These are phyloP conservation scores for Mionectes olivaceus DNA, from an alignment of 2,797 vertebrate genomes.

Conservation along the genomic window DNA sequence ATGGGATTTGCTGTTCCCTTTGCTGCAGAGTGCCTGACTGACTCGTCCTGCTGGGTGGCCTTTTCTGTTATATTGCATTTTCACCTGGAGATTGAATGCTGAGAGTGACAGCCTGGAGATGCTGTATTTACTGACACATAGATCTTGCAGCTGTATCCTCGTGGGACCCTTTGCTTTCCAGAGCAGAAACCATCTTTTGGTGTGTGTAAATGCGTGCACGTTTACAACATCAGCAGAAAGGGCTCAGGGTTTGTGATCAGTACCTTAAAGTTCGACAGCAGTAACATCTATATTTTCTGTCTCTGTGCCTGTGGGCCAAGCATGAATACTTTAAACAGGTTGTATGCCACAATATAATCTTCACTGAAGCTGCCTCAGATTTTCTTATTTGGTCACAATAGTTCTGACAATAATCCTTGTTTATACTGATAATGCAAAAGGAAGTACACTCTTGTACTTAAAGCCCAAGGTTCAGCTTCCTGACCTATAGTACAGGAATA, in stretches of 20 bases:
- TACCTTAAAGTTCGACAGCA: neutral
- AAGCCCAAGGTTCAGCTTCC: conserved; percentile 19
- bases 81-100: neutral
- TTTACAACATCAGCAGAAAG: neutral
- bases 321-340: neutral
- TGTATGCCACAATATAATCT: neutral
- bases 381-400: conserved; percentile 14
- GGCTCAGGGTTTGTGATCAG: neutral
- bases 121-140: neutral
- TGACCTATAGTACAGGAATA: conserved; percentile 22
- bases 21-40: neutral
- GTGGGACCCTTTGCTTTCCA: conserved; percentile 9
- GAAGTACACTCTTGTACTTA: neutral
- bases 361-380: neutral
- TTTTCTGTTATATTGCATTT: neutral
- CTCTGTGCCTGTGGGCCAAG: neutral
- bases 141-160: conserved; percentile 12
- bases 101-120: neutral
- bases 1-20: conserved; percentile 13
- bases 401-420: conserved; percentile 29
- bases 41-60: neutral
- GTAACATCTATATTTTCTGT: neutral
- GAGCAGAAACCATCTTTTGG: conserved; percentile 1
- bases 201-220: neutral
- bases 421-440: conserved; percentile 33